Evolutionary conservation across 2,888 invertebrate species (phyloP).

Genomic region (Hermodice carunculata): DNA sequence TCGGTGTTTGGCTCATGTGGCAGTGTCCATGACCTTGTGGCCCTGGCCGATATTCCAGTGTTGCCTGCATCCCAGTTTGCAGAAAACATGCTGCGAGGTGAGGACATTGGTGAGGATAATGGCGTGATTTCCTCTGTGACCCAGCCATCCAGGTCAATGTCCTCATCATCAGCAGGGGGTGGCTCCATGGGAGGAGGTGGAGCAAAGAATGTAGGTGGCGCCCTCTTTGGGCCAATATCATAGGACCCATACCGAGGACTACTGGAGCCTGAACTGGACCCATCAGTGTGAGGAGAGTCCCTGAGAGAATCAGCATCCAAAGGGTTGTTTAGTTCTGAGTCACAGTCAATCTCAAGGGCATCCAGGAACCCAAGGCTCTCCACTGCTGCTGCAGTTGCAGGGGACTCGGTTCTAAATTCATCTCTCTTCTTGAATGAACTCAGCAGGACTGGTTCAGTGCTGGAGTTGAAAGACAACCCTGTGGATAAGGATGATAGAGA

Average conservation of each 20-base stretch:
- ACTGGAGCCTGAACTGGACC: neutral
- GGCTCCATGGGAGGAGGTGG: slow-evolving; percentile 22
- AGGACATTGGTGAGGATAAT: neutral
- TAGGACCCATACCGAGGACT: slow-evolving; percentile 18
- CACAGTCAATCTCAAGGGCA: slow-evolving; percentile 1
- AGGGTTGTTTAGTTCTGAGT: neutral
- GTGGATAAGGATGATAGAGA: no score
- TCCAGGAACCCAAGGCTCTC: slow-evolving; percentile 1
- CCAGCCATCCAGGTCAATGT: neutral
- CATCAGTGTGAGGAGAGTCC: slow-evolving; percentile 7
- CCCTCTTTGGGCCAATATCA: slow-evolving; percentile 6
- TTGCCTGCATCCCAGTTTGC: neutral
- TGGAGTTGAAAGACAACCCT: no score
- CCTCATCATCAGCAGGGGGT: slow-evolving; percentile 6
- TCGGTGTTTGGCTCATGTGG: neutral
- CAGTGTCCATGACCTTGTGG: neutral
- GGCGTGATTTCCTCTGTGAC: slow-evolving; percentile 6
- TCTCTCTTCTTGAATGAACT: neutral
- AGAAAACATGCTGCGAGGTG: neutral
- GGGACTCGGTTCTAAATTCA: neutral
- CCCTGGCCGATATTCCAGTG: neutral
- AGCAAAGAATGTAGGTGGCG: slow-evolving; percentile 17
- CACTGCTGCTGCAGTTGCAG: neutral
- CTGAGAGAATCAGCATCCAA: neutral
- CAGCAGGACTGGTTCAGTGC: no score